These are phyloP conservation scores for Dicrurus megarhynchus DNA, from an alignment of 2,113 vertebrate genomes.

Conservation along the genomic window DNA sequence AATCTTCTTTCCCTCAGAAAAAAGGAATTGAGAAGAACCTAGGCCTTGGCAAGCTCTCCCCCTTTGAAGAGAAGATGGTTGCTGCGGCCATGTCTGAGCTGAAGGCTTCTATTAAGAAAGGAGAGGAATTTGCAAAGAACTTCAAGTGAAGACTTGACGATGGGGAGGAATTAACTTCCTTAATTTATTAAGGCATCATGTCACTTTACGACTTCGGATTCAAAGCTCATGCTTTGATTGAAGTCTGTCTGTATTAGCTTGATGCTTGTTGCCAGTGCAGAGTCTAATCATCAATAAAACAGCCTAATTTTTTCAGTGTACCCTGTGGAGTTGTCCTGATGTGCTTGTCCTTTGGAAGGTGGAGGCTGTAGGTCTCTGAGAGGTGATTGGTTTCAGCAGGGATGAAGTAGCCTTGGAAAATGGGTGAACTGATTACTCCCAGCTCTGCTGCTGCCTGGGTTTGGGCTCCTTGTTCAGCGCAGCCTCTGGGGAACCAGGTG, in stretches of 20 bases:
- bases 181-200: slow-evolving; percentile 77
- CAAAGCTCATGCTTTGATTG: slow-evolving; percentile 5
- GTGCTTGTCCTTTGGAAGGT: background rate
- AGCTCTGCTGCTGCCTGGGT: background rate
- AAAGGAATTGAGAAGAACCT: slow-evolving; percentile 97
- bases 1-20: slow-evolving; percentile 76
- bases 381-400: background rate
- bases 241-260: background rate
- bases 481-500: background rate
- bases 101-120: slow-evolving; percentile 96
- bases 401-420: background rate
- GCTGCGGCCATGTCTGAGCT: slow-evolving; percentile 85
- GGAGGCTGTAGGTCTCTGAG: background rate
- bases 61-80: slow-evolving; percentile 94
- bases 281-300: slow-evolving; percentile 63
- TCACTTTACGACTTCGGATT: slow-evolving; percentile 47
- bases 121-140: slow-evolving; percentile 91
- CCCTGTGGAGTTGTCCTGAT: background rate
- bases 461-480: background rate
- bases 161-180: background rate
- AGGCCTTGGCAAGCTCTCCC: slow-evolving; percentile 87
- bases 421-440: background rate
- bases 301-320: slow-evolving; percentile 57
- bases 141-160: slow-evolving; percentile 80
- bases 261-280: background rate